These are phyloP conservation scores for Mixornis gularis DNA, from an alignment of 2,113 vertebrate genomes.

Conservation along the genomic window DNA sequence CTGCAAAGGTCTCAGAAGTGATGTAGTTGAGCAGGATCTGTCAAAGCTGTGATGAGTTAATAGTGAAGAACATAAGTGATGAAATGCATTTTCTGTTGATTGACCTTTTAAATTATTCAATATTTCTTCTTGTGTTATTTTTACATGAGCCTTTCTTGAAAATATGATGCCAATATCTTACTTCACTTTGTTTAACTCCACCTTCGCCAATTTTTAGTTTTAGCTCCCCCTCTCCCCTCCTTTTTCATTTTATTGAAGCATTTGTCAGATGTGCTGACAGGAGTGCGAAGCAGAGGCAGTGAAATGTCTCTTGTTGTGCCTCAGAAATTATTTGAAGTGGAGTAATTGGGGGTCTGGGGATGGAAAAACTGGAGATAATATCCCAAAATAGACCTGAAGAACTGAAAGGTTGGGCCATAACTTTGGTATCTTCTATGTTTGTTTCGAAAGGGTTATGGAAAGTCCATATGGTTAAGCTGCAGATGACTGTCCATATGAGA, in stretches of 20 bases:
- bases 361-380: not conserved
- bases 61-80: not conserved
- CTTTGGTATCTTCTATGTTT: not conserved
- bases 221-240: not conserved
- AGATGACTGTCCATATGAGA: not conserved
- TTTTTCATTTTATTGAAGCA: not conserved
- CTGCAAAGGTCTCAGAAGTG: not conserved
- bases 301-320: not conserved
- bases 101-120: slow-evolving; percentile 19
- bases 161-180: not conserved
- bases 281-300: not conserved
- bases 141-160: slow-evolving; percentile 13
- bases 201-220: not conserved
- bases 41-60: slow-evolving; percentile 41
- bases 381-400: not conserved
- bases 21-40: not conserved
- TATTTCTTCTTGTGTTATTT: slow-evolving; percentile 39
- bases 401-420: not conserved
- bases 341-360: not conserved
- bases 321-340: not conserved
- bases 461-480: not conserved
- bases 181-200: not conserved
- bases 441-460: not conserved
- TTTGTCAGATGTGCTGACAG: not conserved
- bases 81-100: not conserved